Conservation (phyloP, 2,113 vertebrate species). For the Vimba vimba region DNA sequence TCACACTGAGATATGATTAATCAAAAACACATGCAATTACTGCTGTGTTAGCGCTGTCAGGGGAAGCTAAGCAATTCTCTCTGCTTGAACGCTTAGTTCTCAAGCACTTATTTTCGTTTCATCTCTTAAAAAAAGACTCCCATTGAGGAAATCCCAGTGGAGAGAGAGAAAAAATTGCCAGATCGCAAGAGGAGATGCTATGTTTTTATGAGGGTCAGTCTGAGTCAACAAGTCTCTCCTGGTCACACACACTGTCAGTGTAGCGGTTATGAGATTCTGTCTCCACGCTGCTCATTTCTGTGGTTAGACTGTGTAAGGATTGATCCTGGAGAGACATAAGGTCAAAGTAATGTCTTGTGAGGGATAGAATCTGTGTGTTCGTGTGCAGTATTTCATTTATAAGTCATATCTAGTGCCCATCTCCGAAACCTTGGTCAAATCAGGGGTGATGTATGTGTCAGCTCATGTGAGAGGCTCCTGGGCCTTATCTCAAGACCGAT, state of each 20-base stretch:
- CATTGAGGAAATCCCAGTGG: not conserved
- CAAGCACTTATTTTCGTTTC: not conserved
- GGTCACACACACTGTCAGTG: not conserved
- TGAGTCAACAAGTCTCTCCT: conserved; percentile 24
- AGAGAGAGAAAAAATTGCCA: not conserved
- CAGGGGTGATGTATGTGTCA: not conserved
- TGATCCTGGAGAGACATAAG: conserved; percentile 18
- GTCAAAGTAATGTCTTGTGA: conserved; percentile 23
- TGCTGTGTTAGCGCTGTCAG: not conserved
- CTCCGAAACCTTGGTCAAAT: not conserved
- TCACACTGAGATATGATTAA: conserved; percentile 11
- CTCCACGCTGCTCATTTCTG: not conserved
- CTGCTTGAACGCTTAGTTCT: not conserved
- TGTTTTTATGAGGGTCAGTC: conserved; percentile 27
- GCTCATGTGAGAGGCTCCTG: not conserved
- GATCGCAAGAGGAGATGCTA: conserved; percentile 1
- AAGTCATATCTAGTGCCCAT: not conserved
- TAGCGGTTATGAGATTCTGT: conserved; percentile 16
- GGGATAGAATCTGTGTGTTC: not conserved
- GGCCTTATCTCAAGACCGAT: conserved; percentile 29
- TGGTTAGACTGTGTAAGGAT: conserved; percentile 15
- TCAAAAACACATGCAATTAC: conserved; percentile 3
- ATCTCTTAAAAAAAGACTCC: not conserved
- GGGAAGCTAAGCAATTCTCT: conserved; percentile 2
- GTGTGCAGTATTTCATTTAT: conserved; percentile 12